Conservation (phyloP, 1,140 invertebrate genomes). For the Drosophila truncata region DNA sequence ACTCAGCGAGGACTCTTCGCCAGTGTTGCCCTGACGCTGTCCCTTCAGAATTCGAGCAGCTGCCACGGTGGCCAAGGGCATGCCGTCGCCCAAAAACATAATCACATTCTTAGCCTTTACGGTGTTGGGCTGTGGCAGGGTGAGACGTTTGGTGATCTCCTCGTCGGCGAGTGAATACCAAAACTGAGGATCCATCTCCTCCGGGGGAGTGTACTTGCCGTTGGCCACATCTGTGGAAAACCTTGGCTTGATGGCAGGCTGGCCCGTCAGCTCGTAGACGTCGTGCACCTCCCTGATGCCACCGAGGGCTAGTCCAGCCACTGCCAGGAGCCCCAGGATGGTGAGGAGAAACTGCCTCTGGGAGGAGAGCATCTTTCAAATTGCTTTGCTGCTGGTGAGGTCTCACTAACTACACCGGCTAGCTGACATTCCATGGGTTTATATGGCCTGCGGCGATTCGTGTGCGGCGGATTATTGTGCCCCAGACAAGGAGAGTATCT, state of each 20-base stretch:
- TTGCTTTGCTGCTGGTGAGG: conserved; percentile 21
- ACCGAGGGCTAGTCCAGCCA: conserved; percentile 14
- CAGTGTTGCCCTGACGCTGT: conserved; percentile 86
- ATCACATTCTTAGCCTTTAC: conserved; percentile 90
- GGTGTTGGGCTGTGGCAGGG: conserved; percentile 9
- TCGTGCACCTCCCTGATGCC: conserved; percentile 39
- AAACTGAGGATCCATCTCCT: conserved; percentile 64
- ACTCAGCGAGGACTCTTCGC: conserved; percentile 89
- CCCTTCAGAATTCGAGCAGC: conserved; percentile 90
- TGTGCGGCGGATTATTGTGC: conserved; percentile 18
- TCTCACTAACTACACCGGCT: conserved; percentile 21
- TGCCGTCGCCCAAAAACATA: conserved; percentile 92
- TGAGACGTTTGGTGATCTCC: conserved; percentile 60
- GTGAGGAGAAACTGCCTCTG: conserved; percentile 22
- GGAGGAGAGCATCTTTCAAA: conserved; percentile 23
- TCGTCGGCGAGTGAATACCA: conserved; percentile 65
- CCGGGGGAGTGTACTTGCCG: conserved; percentile 60
- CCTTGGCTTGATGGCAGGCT: not conserved
- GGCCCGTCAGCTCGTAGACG: conserved; percentile 27
- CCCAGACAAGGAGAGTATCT: conserved; percentile 17
- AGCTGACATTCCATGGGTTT: not conserved
- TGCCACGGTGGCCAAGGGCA: conserved; percentile 90
- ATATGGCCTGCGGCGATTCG: conserved; percentile 21
- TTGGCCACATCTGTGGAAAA: conserved; percentile 48
- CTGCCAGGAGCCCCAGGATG: conserved; percentile 19